Base-by-base conservation (phyloP, 1,140 invertebrate genomes). In the Limonius californicus region DNA sequence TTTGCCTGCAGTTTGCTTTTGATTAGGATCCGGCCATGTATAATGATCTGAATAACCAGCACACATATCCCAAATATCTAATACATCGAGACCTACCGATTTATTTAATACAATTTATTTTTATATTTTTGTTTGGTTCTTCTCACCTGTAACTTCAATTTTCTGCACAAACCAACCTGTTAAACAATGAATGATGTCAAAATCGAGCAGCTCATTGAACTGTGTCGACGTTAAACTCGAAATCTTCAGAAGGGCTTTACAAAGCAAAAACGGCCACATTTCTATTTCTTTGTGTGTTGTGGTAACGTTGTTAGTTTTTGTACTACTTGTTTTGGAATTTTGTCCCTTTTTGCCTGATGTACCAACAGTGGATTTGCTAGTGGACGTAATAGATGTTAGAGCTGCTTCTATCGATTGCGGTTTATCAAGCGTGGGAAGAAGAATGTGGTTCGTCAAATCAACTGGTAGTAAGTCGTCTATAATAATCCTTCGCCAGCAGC, bases 221-320 rank as follows among this genome's bases (percentile, higher is more conserved):
- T 67, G 39, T 1, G 61, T 67, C 14, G 15, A 18, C 23, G 65
- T 69, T 12, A 76, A 47, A 50, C 62, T 67, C 4, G 71, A 69
- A 12, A 76, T 20, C 63, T 75, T 75, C 18, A 76, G 39, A 3
- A 76, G 56, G n/a, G 63, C 74, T 66, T 75, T 75, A n/a, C 61
- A 62, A 20, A 76, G 54, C 18, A 76, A 27, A 23, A 68, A 64
- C 2, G 74, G 72, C 74, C 74, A 76, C 21, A 76, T 27, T 63
- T 68, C 60, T 12, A 68, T 23, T 57, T 57, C 59, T 9, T 60
- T 54, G 54, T 65, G 59, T 43, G 27, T 12, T n/a, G n/a, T n/a
- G n/a, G n/a, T n/a, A n/a, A n/a, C n/a, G 9, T 9, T 3, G 9
- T 27, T 9, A 27, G 3, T 27, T 9, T 27, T 3, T 3, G 23